Evolutionary conservation across 2,888 invertebrate genomes (phyloP), one percentile per base, ranked within the genome.

Genomic region (Fragum whitleyi): DNA sequence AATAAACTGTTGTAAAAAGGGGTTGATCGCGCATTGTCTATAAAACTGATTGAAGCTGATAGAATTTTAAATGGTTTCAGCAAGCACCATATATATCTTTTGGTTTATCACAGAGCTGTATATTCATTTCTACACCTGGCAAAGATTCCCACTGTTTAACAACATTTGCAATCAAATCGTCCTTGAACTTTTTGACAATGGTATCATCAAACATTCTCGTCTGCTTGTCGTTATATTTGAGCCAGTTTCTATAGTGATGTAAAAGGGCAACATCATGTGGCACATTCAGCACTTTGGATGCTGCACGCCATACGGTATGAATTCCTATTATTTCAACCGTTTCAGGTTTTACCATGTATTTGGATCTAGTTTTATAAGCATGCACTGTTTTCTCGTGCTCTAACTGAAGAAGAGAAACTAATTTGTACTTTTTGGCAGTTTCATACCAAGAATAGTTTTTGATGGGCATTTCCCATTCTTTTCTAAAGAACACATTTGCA

Each of bases 221-320:
- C 6, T 55, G 21, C 2, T 9, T 55, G 53, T 87, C 87, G 5
- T 55, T 55, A 0, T 87, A 85, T 29, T 83, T 82, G 57, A 85
- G 81, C 89, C 89, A 90, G 74, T 79, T 80, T 51, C 92, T 79
- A 77, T 91, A 92, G 67, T 92, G 92, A 61, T 91, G 89, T 47
- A 91, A 78, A 16, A 88, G 65, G 0, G 83, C 91, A 2, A 78
- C 73, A 7, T 59, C 51, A 7, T 71, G 65, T 0, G 74, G 55
- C 0, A 89, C 81, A 16, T 74, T 73, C 11, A 73, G 42, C 2
- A 55, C 57, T 0, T 78, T 78, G 0, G 76, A 28, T 0, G 83
- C 65, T 21, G 74, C 61, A 7, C 51, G 39, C 83, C 86, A 87
- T 7, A 90, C 79, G 42, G 86, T 83, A 61, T 91, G 91, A 26